These are phyloP conservation scores for Phocides pigmalion DNA, from an alignment of 1,140 invertebrate genomes.

Conservation along the genomic window DNA sequence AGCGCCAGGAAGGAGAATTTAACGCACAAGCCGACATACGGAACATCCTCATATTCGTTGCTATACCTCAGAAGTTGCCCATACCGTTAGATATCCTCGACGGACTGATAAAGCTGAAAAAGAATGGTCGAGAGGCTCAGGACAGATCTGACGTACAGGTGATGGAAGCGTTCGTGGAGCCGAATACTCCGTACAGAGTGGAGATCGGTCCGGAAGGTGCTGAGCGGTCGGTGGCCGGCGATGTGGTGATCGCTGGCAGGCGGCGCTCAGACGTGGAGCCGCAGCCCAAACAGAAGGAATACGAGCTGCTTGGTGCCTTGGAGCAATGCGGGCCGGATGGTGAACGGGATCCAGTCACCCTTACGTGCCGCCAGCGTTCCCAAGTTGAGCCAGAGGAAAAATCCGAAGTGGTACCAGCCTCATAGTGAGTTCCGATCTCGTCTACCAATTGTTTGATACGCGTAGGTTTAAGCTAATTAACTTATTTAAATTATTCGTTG, in stretches of 20 bases:
- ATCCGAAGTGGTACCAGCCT: slow-evolving; percentile 55
- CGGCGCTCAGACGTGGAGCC: slow-evolving; percentile 49
- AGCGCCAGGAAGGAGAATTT: slow-evolving; percentile 86
- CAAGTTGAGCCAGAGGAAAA: slow-evolving; percentile 34
- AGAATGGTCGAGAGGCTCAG: slow-evolving; percentile 49
- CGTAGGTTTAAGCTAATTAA: slow-evolving; percentile 47
- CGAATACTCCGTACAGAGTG: slow-evolving; percentile 83
- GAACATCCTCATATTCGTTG: slow-evolving; percentile 85
- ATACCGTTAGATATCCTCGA: slow-evolving; percentile 63
- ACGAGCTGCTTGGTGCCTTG: slow-evolving; percentile 83
- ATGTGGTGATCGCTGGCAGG: slow-evolving; percentile 67
- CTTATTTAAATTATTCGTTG: slow-evolving; percentile 49
- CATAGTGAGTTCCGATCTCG: slow-evolving; percentile 49
- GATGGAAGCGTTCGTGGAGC: slow-evolving; percentile 83
- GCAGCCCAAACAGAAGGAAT: slow-evolving; percentile 53
- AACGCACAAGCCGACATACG: slow-evolving; percentile 87
- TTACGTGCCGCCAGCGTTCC: slow-evolving; percentile 52
- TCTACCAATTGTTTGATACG: slow-evolving; percentile 9
- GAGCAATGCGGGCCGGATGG: slow-evolving; percentile 86
- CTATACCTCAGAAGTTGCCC: slow-evolving; percentile 82
- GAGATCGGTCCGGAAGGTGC: slow-evolving; percentile 69
- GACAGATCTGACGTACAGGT: slow-evolving; percentile 61
- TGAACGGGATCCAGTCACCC: slow-evolving; percentile 81
- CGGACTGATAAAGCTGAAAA: slow-evolving; percentile 45
- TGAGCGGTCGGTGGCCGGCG: slow-evolving; percentile 48